Base-by-base conservation (phyloP, 2,113 vertebrate species). In the Typhlomys cinereus region DNA sequence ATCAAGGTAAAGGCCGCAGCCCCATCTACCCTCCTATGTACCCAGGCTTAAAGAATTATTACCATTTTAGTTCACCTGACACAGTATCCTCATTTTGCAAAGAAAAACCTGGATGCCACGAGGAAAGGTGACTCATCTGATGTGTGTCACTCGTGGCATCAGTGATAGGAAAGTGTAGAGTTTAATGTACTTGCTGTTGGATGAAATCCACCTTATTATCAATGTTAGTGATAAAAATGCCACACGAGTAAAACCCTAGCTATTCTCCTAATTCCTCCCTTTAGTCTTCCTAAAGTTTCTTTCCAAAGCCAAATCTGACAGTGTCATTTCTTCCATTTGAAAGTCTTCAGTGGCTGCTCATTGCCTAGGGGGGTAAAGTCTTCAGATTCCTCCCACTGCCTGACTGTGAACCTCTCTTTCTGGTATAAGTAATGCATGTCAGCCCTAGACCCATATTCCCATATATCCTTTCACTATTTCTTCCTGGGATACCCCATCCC, bases 1-100 rank as follows among this genome's bases (percentile, higher is more conserved):
- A 71, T 69, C 20, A 69, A 92, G 50, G 39, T 93, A 25, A 83
- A 66, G 50, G 10, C 41, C 61, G 69, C 66, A 25, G 48, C 0
- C 5, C 18, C 18, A 12, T 4, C 9, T 21, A 7, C 2, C 23
- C 0, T n/a, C n/a, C 25, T 36, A 74, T 14, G 15, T 46, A n/a
- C 5, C 21, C 74, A 93, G 7, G 0, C 27, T 50, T 73, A 57
- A 70, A 82, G 48, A 64, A 75, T 70, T 59, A 34, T 21, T 9
- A 9, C 44, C 12, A 50, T 52, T 11, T 67, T n/a, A 57, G 50
- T 18, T 70, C 50, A 79, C 46, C 23, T 78, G 20, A 5, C 50
- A 41, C 13, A 64, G 1, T 15, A 2, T 89, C 71, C 82, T 64
- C 50, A 31, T 57, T 57, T 41, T 31, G n/a, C 41, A 75, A 13